phyloP scores from a whole-genome alignment of 1,140 invertebrate genomes.

The Orchesella cincta region DNA sequence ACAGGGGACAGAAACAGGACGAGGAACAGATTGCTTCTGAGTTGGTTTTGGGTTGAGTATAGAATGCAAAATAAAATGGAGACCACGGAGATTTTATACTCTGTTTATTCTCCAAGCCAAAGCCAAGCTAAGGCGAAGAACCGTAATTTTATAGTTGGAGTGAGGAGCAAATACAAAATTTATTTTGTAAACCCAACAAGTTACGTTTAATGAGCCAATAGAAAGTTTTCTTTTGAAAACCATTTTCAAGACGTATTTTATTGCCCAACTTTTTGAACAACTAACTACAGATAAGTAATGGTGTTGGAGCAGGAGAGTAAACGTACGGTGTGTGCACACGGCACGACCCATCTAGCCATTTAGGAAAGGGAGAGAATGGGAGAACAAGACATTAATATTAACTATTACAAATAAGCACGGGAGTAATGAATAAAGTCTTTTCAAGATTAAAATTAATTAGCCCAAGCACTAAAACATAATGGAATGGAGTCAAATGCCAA shows the following conservation, averaged over 20 bases:
- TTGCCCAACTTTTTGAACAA: neutral
- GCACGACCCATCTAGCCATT: too few relatives aligned
- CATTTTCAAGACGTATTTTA: neutral
- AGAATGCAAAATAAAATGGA: neutral
- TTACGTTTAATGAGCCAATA: conserved; percentile 26
- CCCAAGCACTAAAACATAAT: neutral
- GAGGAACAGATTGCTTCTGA: conserved; percentile 10
- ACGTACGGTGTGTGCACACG: too few relatives aligned
- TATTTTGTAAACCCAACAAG: conserved; percentile 22
- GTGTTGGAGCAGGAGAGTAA: neutral
- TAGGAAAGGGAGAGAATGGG: neutral
- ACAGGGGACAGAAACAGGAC: neutral
- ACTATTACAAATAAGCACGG: conserved; percentile 23
- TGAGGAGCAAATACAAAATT: conserved; percentile 6
- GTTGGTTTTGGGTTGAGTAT: neutral
- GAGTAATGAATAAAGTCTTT: conserved; percentile 27
- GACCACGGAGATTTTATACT: too few relatives aligned
- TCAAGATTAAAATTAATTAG: conserved; percentile 29
- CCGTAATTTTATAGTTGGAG: too few relatives aligned
- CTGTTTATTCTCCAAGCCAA: too few relatives aligned
- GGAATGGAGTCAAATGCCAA: conserved; percentile 1
- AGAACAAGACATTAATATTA: conserved; percentile 20
- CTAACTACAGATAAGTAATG: neutral
- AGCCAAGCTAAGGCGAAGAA: too few relatives aligned
- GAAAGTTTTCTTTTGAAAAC: conserved; percentile 11